Evolutionary conservation across 2,888 invertebrate species (phyloP).

Genomic region (Glaucopsyche alexis): DNA sequence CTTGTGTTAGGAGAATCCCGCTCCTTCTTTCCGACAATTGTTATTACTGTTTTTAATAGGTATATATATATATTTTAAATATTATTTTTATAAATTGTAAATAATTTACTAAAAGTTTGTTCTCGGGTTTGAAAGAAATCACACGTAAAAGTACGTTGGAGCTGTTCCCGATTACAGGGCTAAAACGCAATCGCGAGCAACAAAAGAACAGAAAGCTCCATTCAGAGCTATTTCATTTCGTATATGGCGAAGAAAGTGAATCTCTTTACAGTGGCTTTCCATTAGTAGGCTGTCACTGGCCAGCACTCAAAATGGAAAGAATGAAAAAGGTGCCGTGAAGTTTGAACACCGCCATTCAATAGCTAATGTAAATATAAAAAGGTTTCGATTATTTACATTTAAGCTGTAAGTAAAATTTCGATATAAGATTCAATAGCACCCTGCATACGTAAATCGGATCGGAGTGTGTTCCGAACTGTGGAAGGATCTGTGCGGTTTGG

Average conservation of each 20-base stretch:
- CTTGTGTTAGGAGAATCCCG: too few relatives aligned
- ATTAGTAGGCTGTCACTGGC: conserved; percentile 69
- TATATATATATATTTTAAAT: too few relatives aligned
- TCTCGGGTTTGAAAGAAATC: too few relatives aligned
- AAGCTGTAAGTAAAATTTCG: neutral
- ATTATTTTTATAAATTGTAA: too few relatives aligned
- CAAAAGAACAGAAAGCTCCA: conserved; percentile 48
- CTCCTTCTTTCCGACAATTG: too few relatives aligned
- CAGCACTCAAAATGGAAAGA: conserved; percentile 53
- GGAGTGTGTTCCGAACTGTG: too few relatives aligned
- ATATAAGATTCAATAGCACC: neutral
- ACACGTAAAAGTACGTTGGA: conserved; percentile 17
- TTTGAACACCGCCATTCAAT: conserved; percentile 45
- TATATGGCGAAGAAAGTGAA: conserved; percentile 54
- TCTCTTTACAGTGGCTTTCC: conserved; percentile 62
- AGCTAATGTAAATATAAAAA: conserved; percentile 16
- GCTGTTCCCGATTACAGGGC: conserved; percentile 38
- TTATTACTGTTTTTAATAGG: too few relatives aligned
- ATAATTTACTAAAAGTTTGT: too few relatives aligned
- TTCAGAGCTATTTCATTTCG: conserved; percentile 56
- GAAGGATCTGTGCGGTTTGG: too few relatives aligned
- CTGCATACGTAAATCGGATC: too few relatives aligned
- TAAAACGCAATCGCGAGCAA: conserved; percentile 42
- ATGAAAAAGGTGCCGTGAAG: conserved; percentile 49
- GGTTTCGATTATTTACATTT: conserved; percentile 19